Evolutionary conservation across 2,113 vertebrate genomes (phyloP), one percentile per base, ranked within the genome.

Genomic region (Phoenicopterus ruber): DNA sequence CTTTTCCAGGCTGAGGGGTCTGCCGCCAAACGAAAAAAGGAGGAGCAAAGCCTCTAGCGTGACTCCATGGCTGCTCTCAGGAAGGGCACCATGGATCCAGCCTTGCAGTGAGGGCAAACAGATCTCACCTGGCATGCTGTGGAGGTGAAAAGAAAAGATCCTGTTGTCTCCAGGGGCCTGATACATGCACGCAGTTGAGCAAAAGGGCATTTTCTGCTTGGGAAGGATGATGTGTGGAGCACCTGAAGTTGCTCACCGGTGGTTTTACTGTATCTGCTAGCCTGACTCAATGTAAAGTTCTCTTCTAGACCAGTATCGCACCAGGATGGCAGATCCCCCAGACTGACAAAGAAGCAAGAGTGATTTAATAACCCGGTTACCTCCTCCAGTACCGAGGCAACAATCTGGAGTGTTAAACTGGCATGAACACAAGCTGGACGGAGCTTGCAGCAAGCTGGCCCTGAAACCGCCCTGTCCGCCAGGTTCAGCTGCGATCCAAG

Each of bases 401-500:
- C 69, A 19, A 77, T 29, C 42, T 58, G 15, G 46, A 88, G 42
- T 9, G 1, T n/a, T 34, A 4, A 76, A n/a, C 20, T 59, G 77
- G 32, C 59, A 62, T 0, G 2, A 83, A 58, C 49, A 46, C 18
- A 40, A 34, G 55, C 19, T n/a, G n/a, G 29, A 84, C 0, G 1
- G 72, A 65, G 34, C 1, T 2, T 67, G 17, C 58, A 73, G 47
- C 63, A 49, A 83, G 63, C 63, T 87, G 77, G 52, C 78, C 69
- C 36, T 63, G 61, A 94, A 87, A 63, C 57, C 4, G 1, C 67
- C 55, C 22, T 0, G 5, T 84, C 72, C 57, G 74, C 57, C 54
- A 49, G 42, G 67, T 66, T 74, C 86, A 87, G 83, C 94, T 87
- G 62, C 5, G 6, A 40, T 24, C 89, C 94, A 96, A 95, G 94